Base-by-base conservation (phyloP, 2,888 invertebrate species). In the Pseudococcus viburni region DNA sequence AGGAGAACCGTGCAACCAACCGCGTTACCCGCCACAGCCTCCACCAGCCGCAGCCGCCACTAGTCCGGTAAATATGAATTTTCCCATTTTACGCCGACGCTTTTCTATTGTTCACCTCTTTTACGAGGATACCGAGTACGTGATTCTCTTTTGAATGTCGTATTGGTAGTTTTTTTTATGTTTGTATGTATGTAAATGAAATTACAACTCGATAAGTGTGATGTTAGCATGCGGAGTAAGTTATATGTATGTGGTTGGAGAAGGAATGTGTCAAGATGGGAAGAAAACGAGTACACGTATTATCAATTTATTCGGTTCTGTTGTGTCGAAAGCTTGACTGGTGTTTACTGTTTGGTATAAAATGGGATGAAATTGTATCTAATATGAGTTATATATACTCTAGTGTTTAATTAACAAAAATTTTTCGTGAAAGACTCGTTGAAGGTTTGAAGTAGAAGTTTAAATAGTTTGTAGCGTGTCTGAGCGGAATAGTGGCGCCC, bases 31-130 rank as follows among this genome's bases (percentile, higher is more conserved):
- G n/a, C 73, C 73, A 17, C 86, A 46, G 51, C 46, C 86, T 87
- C 42, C 86, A 22, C 86, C 86, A 22, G 51, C 46, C 33, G 86
- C 77, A 77, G 86, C 86, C 12, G 33, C 80, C 48, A 48, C 77
- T 22, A 87, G 86, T 77, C 86, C 86, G 86, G 86, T 87, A 87
- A 87, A 51, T 87, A 87, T 48, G 39, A 85, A 64, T 42, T 85
- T 55, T 55, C 15, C 55, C 19, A n/a, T n/a, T 51, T 84, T 84
- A 55, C 48, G 48, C 33, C 84, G 26, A 22, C 26, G 51, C 33
- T 48, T 48, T 55, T 22, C 64, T 64, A 15, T 8, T 39, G 15
- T 48, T 84, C 84, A 17, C 84, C 48, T 15, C 22, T n/a, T 33
- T 55, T 48, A 17, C 39, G 80, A 42, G 39, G 46, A 17, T 77